Conservation (phyloP, 2,113 vertebrate species). For the Leucopsar rothschildi region DNA sequence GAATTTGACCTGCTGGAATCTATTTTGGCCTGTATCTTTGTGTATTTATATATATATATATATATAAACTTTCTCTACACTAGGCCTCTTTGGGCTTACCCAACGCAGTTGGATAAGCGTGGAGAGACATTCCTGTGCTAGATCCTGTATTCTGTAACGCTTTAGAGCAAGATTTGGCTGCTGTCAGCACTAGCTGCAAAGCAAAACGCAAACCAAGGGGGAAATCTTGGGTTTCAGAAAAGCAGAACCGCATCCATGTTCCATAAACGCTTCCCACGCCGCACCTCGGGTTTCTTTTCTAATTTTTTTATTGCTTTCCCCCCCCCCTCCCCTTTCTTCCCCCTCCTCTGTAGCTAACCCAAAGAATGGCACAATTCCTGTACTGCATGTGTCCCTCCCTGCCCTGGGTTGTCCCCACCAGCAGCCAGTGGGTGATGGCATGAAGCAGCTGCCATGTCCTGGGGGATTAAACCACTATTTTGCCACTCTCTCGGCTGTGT, state of each 20-base stretch:
- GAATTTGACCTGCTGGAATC: conserved; percentile 79
- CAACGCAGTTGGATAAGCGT: conserved; percentile 93
- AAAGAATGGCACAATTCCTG: conserved; percentile 38
- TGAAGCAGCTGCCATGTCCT: conserved; percentile 18
- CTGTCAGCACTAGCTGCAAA: conserved; percentile 97
- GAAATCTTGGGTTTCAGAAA: conserved; percentile 91
- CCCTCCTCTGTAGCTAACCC: background rate
- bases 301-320: conserved; percentile 19
- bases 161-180: conserved; percentile 86
- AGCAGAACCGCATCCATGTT: conserved; percentile 65
- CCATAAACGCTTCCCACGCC: conserved; percentile 37
- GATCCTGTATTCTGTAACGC: conserved; percentile 80
- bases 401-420: conserved; percentile 4
- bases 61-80: conserved; percentile 69
- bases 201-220: conserved; percentile 87
- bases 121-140: conserved; percentile 84
- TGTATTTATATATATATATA: conserved; percentile 75
- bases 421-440: conserved; percentile 45
- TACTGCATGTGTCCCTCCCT: conserved; percentile 52
- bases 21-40: conserved; percentile 96
- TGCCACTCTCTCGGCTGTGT: conserved; percentile 52
- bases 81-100: conserved; percentile 92
- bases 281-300: conserved; percentile 39
- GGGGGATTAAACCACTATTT: conserved; percentile 54
- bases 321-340: background rate